Conservation (phyloP, 2,113 vertebrate species). For the Epinephelus cyanopodus region DNA sequence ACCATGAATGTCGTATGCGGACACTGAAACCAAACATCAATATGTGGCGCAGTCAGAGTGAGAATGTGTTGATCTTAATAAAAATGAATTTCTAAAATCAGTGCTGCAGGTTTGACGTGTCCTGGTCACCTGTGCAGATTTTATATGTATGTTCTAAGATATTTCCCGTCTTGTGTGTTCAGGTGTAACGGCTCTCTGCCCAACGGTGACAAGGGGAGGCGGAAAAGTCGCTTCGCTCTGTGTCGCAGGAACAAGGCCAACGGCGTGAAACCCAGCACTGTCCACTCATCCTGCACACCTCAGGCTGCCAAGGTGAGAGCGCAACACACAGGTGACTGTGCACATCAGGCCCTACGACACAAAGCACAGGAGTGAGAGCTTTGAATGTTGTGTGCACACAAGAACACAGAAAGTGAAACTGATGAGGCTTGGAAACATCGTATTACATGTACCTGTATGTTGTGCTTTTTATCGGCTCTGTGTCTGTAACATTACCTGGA, state of each 20-base stretch:
- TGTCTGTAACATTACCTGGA: not conserved
- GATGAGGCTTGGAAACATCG: not conserved
- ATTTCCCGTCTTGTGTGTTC: not conserved
- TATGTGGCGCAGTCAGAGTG: too few species aligned
- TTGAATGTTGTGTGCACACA: not conserved
- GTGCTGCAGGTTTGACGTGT: not conserved
- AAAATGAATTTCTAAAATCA: not conserved
- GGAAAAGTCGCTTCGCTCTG: constrained; percentile 93
- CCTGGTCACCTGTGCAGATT: not conserved
- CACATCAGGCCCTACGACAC: not conserved
- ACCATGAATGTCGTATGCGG: too few species aligned
- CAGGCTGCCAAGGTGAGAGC: constrained; percentile 92
- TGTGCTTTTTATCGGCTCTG: not conserved
- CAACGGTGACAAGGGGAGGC: constrained; percentile 91
- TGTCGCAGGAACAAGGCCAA: constrained; percentile 93
- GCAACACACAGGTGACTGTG: constrained; percentile 56
- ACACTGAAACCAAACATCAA: too few species aligned
- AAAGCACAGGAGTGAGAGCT: not conserved
- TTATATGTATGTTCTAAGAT: not conserved
- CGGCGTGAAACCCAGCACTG: constrained; percentile 94
- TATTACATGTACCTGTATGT: not conserved
- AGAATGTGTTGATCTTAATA: not conserved
- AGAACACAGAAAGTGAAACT: not conserved
- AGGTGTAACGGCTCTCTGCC: constrained; percentile 97
- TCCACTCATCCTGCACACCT: constrained; percentile 92